Evolutionary conservation across 1,140 invertebrate genomes (phyloP), one percentile per base, ranked within the genome.

Genomic region (Epicauta chinensis): DNA sequence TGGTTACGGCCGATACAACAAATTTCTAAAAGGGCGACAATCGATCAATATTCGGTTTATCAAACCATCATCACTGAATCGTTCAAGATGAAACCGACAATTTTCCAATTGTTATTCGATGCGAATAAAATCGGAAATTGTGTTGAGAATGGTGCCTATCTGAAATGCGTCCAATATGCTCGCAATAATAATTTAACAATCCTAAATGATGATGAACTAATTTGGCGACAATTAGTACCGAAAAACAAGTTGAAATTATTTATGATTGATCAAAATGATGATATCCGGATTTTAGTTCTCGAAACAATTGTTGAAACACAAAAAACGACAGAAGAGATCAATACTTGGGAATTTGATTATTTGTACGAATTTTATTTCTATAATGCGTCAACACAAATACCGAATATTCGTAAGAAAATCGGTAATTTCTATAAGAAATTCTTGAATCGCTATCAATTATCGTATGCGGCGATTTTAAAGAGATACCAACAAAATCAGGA

Each of bases 241-340:
- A 31, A 44, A 44, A 9, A 41, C 0, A 14, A 41, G 12, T 64
- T 55, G 57, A 65, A 69, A 65, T 68, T 59, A 63, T 47, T 63
- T 16, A 49, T 53, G 15, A 40, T 16, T 36, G 40, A 51, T 37
- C 13, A 39, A 32, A 14, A 44, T 37, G 12, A 40, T 46, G 23
- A 69, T 62, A 75, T 73, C 2, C 67, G 78, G 3, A 66, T 80
- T 2, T 59, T 76, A 56, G 78, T 80, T 0, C 74, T 92, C 49
- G 77, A 78, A 2, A 69, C 91, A 5, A 63, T 94, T 10, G 81
- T 85, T 48, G 87, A 91, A 60, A 86, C 81, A 10, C 81, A 81
- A 37, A 87, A 86, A 65, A 82, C 79, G 11, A 87, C 89, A 11
- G 82, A 90, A 65, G 32, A 67, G 0, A 79, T 88, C 50, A 72